Evolutionary conservation across 2,888 invertebrate species (phyloP).

Genomic region (Halictus quadricinctus): DNA sequence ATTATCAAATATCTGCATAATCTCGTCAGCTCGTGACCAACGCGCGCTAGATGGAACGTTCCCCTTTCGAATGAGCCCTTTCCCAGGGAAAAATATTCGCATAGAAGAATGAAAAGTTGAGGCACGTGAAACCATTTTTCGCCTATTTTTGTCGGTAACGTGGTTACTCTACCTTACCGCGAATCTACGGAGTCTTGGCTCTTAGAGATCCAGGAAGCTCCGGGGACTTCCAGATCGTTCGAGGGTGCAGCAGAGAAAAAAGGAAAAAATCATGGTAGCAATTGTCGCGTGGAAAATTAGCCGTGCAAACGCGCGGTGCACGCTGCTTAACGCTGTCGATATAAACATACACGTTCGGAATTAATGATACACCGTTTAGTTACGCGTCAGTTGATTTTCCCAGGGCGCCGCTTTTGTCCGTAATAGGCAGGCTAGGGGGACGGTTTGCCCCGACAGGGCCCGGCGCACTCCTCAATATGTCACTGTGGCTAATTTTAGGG

Average conservation of each 20-base stretch:
- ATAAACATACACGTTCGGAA: conserved; percentile 80
- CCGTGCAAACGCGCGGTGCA: conserved; percentile 54
- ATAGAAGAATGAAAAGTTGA: no score
- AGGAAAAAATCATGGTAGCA: not conserved
- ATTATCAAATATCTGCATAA: no score
- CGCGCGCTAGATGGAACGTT: no score
- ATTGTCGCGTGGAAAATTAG: conserved; percentile 56
- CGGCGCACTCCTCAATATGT: conserved; percentile 77
- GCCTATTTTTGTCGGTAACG: no score
- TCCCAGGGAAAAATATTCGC: no score
- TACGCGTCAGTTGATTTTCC: conserved; percentile 83
- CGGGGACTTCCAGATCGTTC: not conserved
- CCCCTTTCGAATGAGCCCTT: no score
- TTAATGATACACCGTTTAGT: conserved; percentile 82
- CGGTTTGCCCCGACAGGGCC: conserved; percentile 30
- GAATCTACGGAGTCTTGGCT: no score
- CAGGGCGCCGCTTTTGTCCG: conserved; percentile 73
- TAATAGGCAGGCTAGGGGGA: conserved; percentile 36
- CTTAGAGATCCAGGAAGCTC: no score
- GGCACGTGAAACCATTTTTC: no score
- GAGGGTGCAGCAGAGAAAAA: not conserved
- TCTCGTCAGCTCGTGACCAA: no score
- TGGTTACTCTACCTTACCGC: no score
- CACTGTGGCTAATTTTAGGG: conserved; percentile 82
- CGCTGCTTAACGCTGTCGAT: conserved; percentile 72